A percentile compares a stretch with the other conserved stretches of the same genome.
These are phyloP conservation scores for Xiphophorus couchianus DNA, from an alignment of 2,113 vertebrate species.

Conservation along the genomic window DNA sequence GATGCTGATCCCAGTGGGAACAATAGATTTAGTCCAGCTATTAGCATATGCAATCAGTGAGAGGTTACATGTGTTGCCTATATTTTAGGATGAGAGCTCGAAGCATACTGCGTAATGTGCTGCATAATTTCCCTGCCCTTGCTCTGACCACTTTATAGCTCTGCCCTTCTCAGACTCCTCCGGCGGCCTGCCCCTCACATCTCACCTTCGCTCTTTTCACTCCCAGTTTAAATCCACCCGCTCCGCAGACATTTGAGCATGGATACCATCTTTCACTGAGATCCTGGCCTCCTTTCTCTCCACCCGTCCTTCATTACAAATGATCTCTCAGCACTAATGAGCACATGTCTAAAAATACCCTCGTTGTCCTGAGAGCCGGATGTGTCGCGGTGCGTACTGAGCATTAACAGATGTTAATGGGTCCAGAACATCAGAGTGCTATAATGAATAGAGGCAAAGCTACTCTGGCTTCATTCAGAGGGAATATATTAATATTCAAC, in stretches of 20 bases:
- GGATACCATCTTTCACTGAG: slow-evolving; percentile 59
- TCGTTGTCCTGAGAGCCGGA: slow-evolving; percentile 65
- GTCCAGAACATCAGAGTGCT: slow-evolving; percentile 65
- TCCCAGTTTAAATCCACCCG: slow-evolving; percentile 43
- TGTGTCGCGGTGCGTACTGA: slow-evolving; percentile 65
- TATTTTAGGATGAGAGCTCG: slow-evolving; percentile 35
- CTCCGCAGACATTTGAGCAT: slow-evolving; percentile 67
- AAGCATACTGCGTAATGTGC: slow-evolving; percentile 45
- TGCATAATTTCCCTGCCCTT: slow-evolving; percentile 67
- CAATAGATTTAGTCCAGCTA: slow-evolving; percentile 44
- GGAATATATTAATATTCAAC: slow-evolving; percentile 67
- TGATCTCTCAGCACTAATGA: slow-evolving; percentile 79
- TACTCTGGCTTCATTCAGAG: slow-evolving; percentile 52
- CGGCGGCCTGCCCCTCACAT: slow-evolving; percentile 53
- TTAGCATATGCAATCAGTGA: slow-evolving; percentile 48
- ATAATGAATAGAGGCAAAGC: slow-evolving; percentile 58
- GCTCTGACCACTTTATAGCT: slow-evolving; percentile 52
- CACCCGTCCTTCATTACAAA: slow-evolving; percentile 72
- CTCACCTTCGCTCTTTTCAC: slow-evolving; percentile 48
- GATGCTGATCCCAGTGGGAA: slow-evolving; percentile 57
- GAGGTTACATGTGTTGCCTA: slow-evolving; percentile 50
- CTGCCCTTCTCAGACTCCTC: slow-evolving; percentile 49
- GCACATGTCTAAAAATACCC: slow-evolving; percentile 80
- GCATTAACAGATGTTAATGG: slow-evolving; percentile 77
- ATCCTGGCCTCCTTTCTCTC: slow-evolving; percentile 59